phyloP scores from a whole-genome alignment of 37 sponge, comb jelly and placozoan species.

The Geodia barretti region DNA sequence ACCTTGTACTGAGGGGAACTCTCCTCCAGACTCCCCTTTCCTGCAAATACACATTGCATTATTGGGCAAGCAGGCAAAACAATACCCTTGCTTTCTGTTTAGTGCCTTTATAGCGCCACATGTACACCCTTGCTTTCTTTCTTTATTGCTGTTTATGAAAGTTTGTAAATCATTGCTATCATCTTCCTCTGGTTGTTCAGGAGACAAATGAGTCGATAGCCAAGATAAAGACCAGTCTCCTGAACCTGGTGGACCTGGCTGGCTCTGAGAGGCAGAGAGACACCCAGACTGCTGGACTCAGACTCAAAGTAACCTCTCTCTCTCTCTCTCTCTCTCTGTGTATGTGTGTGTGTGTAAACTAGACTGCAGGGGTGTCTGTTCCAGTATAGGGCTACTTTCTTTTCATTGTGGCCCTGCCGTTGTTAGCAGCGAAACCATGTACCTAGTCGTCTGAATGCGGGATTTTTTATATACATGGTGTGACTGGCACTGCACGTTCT shows the following conservation, averaged over 20 bases:
- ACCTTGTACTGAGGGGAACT: neutral
- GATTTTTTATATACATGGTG: too few relatives aligned
- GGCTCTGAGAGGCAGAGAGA: constrained; percentile 90
- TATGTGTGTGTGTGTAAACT: too few relatives aligned
- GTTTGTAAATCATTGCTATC: constrained; percentile 1
- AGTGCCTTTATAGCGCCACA: too few relatives aligned
- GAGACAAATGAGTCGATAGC: constrained; percentile 55
- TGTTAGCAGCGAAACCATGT: too few relatives aligned
- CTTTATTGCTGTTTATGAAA: neutral
- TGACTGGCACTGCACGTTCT: too few relatives aligned
- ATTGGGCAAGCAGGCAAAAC: too few relatives aligned
- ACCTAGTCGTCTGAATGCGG: too few relatives aligned
- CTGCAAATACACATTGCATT: neutral
- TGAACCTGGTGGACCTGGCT: constrained; percentile 86
- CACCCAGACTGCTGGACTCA: constrained; percentile 65
- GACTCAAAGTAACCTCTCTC: constrained; percentile 84
- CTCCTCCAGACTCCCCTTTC: too few relatives aligned
- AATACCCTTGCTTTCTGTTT: neutral
- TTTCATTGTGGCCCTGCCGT: too few relatives aligned
- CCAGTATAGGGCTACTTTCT: too few relatives aligned
- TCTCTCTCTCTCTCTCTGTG: too few relatives aligned
- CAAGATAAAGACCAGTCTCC: constrained; percentile 73
- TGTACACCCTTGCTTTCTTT: neutral
- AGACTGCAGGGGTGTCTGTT: too few relatives aligned
- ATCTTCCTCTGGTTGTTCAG: constrained; percentile 23